A percentile compares a stretch with the other conserved stretches of the same genome.
phyloP scores from a whole-genome alignment of 30 jellyfish, hydroid and myxozoan genomes.

The Hydractinia echinata region DNA sequence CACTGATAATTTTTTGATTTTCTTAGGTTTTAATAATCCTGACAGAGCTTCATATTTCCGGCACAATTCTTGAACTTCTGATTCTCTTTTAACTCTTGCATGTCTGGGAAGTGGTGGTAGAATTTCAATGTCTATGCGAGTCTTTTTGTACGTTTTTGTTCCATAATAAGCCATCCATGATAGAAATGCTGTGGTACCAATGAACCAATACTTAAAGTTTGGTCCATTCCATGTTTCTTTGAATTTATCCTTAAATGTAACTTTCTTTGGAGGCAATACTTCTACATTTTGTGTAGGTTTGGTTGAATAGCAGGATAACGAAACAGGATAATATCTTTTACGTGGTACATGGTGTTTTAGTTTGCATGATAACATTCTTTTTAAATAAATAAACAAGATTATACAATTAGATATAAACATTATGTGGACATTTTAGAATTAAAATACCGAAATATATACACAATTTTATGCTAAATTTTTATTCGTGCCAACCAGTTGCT shows the following conservation, averaged over 20 bases:
- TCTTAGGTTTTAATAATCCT: constrained; percentile 35
- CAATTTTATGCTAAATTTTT: no score
- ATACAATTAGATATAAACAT: no score
- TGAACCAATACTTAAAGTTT: constrained; percentile 87
- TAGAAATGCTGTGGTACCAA: constrained; percentile 78
- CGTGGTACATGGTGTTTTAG: no score
- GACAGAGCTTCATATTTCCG: neutral
- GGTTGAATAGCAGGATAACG: no score
- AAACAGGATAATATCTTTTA: no score
- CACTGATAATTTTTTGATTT: constrained; percentile 34
- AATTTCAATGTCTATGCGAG: constrained; percentile 56
- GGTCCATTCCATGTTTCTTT: constrained; percentile 80
- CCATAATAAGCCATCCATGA: constrained; percentile 81
- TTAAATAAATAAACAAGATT: no score
- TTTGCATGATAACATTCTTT: no score
- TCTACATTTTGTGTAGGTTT: neutral
- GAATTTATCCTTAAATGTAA: constrained; percentile 30
- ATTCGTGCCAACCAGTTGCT: no score
- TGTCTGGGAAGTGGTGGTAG: constrained; percentile 82
- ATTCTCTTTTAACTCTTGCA: constrained; percentile 36
- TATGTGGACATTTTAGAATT: no score
- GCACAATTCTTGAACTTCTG: constrained; percentile 25
- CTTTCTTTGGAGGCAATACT: neutral
- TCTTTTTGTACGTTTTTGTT: constrained; percentile 54
- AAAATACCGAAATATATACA: no score